These are phyloP conservation scores for Aspidapion aeneum DNA, from an alignment of 2,888 invertebrate species.

Conservation along the genomic window DNA sequence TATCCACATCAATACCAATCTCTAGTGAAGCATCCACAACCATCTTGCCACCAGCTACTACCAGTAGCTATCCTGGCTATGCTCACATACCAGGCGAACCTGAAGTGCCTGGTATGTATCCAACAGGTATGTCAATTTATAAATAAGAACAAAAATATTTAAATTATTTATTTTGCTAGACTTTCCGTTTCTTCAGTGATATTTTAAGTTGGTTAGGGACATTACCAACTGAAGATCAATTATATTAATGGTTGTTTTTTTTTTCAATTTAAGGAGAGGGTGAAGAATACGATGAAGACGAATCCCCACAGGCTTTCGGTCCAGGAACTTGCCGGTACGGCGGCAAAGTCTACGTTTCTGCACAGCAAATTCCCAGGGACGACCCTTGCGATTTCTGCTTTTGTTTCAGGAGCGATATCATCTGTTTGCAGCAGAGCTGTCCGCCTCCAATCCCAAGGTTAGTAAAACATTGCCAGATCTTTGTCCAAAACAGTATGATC, in stretches of 20 bases:
- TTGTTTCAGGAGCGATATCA: slow-evolving; percentile 94
- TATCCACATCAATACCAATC: slow-evolving; percentile 37
- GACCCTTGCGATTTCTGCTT: slow-evolving; percentile 97
- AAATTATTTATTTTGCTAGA: too few species aligned
- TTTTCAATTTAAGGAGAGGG: slow-evolving; percentile 43
- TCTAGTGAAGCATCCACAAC: slow-evolving; percentile 23
- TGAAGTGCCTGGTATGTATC: slow-evolving; percentile 1
- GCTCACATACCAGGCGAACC: slow-evolving; percentile 34
- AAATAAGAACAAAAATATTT: too few species aligned
- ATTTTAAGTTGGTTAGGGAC: too few species aligned
- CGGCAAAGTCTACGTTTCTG: slow-evolving; percentile 89
- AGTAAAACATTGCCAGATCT: not conserved
- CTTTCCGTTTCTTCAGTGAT: too few species aligned
- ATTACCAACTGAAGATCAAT: too few species aligned
- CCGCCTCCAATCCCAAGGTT: slow-evolving; percentile 78
- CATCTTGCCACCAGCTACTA: slow-evolving; percentile 23
- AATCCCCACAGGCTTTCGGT: slow-evolving; percentile 73
- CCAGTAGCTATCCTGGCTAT: slow-evolving; percentile 23
- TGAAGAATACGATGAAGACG: slow-evolving; percentile 70
- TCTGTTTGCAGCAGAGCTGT: slow-evolving; percentile 92
- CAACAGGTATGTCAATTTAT: too few species aligned
- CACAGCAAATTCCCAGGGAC: slow-evolving; percentile 91
- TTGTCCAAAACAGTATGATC: too few species aligned
- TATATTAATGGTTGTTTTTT: too few species aligned
- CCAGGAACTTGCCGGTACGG: slow-evolving; percentile 91